Base-by-base conservation (phyloP, 2,888 invertebrate genomes). In the Philaethria dido region DNA sequence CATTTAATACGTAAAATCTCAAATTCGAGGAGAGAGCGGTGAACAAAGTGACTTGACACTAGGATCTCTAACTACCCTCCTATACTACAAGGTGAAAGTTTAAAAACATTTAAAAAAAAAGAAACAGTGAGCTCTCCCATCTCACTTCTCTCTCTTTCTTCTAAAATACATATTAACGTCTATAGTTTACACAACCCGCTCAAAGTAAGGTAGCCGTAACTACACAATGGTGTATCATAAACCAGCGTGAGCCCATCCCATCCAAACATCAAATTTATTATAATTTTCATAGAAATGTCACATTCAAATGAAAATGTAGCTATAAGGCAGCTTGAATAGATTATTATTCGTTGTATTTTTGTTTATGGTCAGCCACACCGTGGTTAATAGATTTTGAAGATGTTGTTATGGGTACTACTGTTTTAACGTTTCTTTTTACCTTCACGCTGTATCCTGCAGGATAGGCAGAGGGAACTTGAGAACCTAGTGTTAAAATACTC, bases 211-310 rank as follows among this genome's bases (percentile, higher is more conserved):
- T 70, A 72, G 72, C 72, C 50, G 54, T 48, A 61, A 74, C 68
- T 55, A 70, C 66, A 73, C 74, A 74, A 73, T 74, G 60, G 72
- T 11, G 16, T 16, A 48, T 14, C 72, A 73, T 75, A 69, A 74
- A 70, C n/a, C 75, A 69, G 72, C 74, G 70, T 74, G 75, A 48
- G 59, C 14, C 68, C 69, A 33, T 64, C 67, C 69, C 57, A 66
- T 70, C 65, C 65, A 66, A 44, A 70, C 68, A 72, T 74, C 73
- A 64, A 73, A 71, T 72, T 70, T 72, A 74, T 75, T 73, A 72
- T 73, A 74, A 75, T 76, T 73, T 74, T 70, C 72, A 76, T 76
- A 74, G 69, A 73, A 72, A 75, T 60, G 75, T 72, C 72, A 72
- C 73, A 72, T 73, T 73, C 68, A 68, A 69, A 70, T 66, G 71